Percentiles rank a stretch among this genome's conserved stretches.
Evolutionary conservation across 2,113 vertebrate species (phyloP).

Genomic region (Dryoscopus gambensis): DNA sequence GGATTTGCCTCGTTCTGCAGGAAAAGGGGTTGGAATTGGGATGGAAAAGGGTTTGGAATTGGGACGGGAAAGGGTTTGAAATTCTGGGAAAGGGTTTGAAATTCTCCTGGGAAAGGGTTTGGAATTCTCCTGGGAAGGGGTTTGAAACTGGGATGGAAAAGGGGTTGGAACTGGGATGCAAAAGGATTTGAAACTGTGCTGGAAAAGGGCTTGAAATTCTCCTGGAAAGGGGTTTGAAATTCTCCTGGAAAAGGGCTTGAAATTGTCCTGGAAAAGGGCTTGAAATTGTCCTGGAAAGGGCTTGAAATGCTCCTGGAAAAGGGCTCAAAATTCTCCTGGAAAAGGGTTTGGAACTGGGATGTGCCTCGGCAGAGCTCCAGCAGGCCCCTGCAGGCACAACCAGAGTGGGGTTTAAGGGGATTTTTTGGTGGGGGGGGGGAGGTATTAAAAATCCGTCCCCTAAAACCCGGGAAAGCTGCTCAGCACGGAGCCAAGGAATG

Average conservation of each 20-base stretch:
- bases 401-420: not conserved
- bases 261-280: not conserved
- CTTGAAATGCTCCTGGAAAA: not conserved
- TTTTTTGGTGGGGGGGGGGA: too few relatives aligned
- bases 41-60: not conserved
- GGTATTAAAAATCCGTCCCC: not conserved
- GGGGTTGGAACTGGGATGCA: not conserved
- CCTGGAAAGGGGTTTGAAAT: not conserved
- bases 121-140: not conserved
- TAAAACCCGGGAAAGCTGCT: not conserved
- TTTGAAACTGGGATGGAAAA: not conserved
- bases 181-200: not conserved
- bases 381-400: not conserved
- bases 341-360: not conserved
- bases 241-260: too few relatives aligned
- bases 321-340: not conserved
- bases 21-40: not conserved
- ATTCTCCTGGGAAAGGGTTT: not conserved
- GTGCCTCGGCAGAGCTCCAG: not conserved
- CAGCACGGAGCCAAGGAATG: not conserved
- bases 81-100: not conserved
- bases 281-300: not conserved
- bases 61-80: not conserved
- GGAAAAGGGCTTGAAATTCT: not conserved
- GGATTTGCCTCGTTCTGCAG: not conserved